Evolutionary conservation across 2,888 invertebrate species (phyloP).

Genomic region (Euzophera pinguis): DNA sequence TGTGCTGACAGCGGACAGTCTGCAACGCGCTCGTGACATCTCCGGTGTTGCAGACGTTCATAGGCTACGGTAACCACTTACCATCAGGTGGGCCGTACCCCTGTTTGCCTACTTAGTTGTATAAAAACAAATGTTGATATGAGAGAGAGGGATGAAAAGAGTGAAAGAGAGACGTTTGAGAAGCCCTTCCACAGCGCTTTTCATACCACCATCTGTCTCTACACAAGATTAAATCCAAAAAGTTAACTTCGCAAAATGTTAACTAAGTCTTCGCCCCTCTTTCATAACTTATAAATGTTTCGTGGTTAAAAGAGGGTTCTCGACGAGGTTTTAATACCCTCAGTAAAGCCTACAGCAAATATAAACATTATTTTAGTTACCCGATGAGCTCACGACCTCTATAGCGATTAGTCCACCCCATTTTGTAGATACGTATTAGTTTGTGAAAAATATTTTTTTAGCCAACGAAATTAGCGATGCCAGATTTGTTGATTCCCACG

Average conservation of each 20-base stretch:
- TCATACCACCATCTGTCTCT: not conserved
- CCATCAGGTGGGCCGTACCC: too few species aligned
- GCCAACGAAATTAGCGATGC: not conserved
- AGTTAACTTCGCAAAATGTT: conserved; percentile 10
- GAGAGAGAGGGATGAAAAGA: too few species aligned
- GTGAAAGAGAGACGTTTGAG: too few species aligned
- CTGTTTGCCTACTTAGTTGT: too few species aligned
- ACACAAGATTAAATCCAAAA: conserved; percentile 8
- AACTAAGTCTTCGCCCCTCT: conserved; percentile 15
- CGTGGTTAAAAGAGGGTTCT: conserved; percentile 4
- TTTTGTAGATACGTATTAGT: conserved; percentile 14
- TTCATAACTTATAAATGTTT: conserved; percentile 12
- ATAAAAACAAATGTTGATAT: too few species aligned
- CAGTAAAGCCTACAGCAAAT: conserved; percentile 55
- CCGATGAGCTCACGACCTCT: conserved; percentile 70
- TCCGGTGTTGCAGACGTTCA: too few species aligned
- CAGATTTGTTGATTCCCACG: conserved; percentile 5
- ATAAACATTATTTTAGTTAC: conserved; percentile 78
- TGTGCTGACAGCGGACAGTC: too few species aligned
- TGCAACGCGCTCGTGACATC: too few species aligned
- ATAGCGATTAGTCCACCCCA: conserved; percentile 61
- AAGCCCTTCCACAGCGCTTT: not conserved
- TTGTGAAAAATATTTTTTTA: conserved; percentile 1
- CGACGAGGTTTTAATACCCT: conserved; percentile 40
- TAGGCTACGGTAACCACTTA: too few species aligned